Base-by-base conservation (phyloP, 2,113 vertebrate genomes). In the Corydoras sp. region DNA sequence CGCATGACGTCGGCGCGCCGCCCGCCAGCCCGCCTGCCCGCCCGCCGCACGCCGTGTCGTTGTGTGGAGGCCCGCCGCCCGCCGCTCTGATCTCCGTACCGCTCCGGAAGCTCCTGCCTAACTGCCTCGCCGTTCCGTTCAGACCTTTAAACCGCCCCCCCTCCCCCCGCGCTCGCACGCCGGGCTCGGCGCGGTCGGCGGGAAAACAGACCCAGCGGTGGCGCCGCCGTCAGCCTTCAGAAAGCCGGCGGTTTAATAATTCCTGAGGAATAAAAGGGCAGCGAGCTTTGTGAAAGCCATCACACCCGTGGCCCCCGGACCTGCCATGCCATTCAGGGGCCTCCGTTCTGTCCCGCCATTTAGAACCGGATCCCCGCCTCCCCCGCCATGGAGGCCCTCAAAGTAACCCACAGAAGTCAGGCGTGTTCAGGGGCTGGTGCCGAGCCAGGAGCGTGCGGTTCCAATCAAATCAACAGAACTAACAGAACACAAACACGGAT, bases 211-310 rank as follows among this genome's bases (percentile, higher is more conserved):
- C 78, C 80, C 82, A 83, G 80, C 79, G 75, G 81, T 81, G 78
- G 71, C 77, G 84, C 84, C 84, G 75, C 83, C 78, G 84, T 85
- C 83, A 83, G 82, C 86, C 82, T 82, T 85, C 84, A 81, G 83
- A 82, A 83, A 76, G 78, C 82, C 76, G 74, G 76, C 75, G 78
- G 83, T 86, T 88, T 86, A 85, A 86, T 87, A 85, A 86, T 88
- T 81, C 77, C 76, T 74, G 66, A 69, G 76, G 83, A 87, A 86
- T 84, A 82, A 87, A 86, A 86, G 82, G 82, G 73, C 83, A 65
- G 61, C 63, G 82, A 74, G 81, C 83, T 86, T 84, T 82, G 85
- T 82, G 81, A 83, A 53, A 85, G 80, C 77, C 71, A 66, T 77
- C 75, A 83, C 80, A 85, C 73, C 81, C 43, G 60, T 75, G 65